phyloP scores from a whole-genome alignment of 1,140 invertebrate species.

The Psilanteris sp. region DNA sequence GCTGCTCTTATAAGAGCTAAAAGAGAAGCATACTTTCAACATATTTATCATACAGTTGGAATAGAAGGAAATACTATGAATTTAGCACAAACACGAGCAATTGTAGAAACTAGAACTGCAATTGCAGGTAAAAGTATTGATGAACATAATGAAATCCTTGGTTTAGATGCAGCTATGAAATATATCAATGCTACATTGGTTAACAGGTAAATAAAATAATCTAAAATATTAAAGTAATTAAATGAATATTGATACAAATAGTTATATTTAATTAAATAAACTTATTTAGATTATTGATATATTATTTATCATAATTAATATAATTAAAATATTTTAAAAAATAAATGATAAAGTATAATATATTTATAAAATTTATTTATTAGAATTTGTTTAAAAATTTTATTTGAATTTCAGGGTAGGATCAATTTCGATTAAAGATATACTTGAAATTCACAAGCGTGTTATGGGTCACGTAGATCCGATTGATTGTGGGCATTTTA shows the following conservation, averaged over 20 bases:
- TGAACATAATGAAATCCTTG: slow-evolving; percentile 98
- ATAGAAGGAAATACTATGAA: slow-evolving; percentile 99
- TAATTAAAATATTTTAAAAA: no score
- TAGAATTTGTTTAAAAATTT: no score
- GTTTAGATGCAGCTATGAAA: slow-evolving; percentile 96
- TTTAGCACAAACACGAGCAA: slow-evolving; percentile 93
- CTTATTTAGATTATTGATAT: no score
- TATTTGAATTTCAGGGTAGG: slow-evolving; percentile 65
- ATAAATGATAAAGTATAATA: neutral
- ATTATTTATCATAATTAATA: no score
- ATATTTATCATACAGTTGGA: slow-evolving; percentile 98
- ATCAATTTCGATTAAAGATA: slow-evolving; percentile 86
- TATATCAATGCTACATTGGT: slow-evolving; percentile 96
- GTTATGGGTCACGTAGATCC: slow-evolving; percentile 97
- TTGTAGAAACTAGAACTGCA: slow-evolving; percentile 95
- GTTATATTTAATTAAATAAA: no score
- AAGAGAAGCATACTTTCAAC: slow-evolving; percentile 96
- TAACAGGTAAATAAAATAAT: slow-evolving; percentile 78
- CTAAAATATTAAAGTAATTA: slow-evolving; percentile 1
- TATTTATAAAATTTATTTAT: no score
- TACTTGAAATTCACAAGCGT: slow-evolving; percentile 94
- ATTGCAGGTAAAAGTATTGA: slow-evolving; percentile 96
- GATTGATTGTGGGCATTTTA: slow-evolving; percentile 89
- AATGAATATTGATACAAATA: no score
- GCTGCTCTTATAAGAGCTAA: slow-evolving; percentile 91